Base-by-base conservation (phyloP, 2,797 vertebrate genomes). In the Labeo calbasu region DNA sequence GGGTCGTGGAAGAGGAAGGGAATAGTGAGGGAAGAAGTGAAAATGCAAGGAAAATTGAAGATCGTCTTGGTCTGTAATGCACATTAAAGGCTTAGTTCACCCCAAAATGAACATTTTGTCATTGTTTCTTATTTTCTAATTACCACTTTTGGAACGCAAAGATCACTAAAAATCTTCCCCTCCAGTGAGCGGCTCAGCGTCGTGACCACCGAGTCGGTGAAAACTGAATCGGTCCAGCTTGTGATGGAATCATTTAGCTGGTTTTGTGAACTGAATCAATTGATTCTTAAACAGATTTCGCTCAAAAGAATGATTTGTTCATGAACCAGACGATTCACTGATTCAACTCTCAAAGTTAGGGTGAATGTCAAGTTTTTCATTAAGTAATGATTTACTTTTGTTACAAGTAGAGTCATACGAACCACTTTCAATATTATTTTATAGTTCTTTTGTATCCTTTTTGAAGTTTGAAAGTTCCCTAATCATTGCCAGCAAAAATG, bases 1-100 rank as follows among this genome's bases (percentile, higher is more conserved):
- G 81, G 76, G 59, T 76, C 15, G 85, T 66, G 87, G 88, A 82
- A 79, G 68, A 53, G 87, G 91, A 83, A 77, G 91, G 89, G 88
- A 79, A 89, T 86, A 86, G 88, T 9, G 89, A 84, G 89, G 76
- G 32, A 36, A 83, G 77, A 81, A 79, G 68, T 48, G 40, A 87
- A 82, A 84, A 78, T 76, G 48, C 69, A 87, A 73, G 40, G 43
- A 91, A 83, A 86, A 87, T 23, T 5, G 84, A n/a, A 32, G 40
- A 32, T 25, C 9, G 53, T 59, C 23, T 23, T 59, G 79, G 36
- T 57, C 46, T 71, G 79, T 81, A 48, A 69, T 57, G 63, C 61
- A 69, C 21, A 43, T 76, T 43, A 66, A 46, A 13, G 63, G 0
- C 17, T 51, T 13, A 7, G 14, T 19, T 66, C 5, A 14, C 11